These are phyloP conservation scores for Brachypalpus laphriformis DNA, from an alignment of 2,888 invertebrate species.

Conservation along the genomic window DNA sequence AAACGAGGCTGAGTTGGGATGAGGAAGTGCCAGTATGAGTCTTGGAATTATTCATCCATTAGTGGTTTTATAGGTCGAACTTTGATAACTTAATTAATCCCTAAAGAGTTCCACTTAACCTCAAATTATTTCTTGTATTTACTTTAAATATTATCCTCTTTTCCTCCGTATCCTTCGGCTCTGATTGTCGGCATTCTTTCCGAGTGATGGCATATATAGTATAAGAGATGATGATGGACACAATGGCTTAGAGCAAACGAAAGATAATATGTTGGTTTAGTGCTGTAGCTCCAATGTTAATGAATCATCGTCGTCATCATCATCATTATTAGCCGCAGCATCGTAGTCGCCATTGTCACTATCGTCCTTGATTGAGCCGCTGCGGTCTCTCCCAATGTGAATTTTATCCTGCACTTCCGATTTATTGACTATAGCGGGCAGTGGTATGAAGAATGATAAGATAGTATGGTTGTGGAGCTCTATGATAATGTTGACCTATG, in stretches of 20 bases:
- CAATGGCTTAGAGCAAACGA: not conserved
- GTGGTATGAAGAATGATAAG: not conserved
- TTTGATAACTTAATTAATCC: conserved; percentile 68
- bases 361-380: conserved; percentile 34
- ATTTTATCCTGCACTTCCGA: conserved; percentile 31
- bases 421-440: conserved; percentile 37
- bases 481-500: conserved; percentile 51
- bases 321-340: not conserved
- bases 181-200: conserved; percentile 1
- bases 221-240: conserved; percentile 14
- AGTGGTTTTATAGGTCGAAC: conserved; percentile 66
- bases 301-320: conserved; percentile 8
- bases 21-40: conserved; percentile 24
- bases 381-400: conserved; percentile 14
- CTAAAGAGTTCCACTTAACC: conserved; percentile 67
- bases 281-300: conserved; percentile 5
- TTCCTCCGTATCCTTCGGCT: not conserved
- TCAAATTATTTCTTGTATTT: conserved; percentile 68
- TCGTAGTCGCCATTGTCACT: conserved; percentile 8
- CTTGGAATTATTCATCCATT: conserved; percentile 66
- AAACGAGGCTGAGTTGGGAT: not conserved
- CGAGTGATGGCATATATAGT: conserved; percentile 19
- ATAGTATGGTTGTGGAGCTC: not conserved
- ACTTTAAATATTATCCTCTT: conserved; percentile 57
- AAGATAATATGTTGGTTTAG: conserved; percentile 46